Evolutionary conservation across 53 echinoderm and acorn worm genomes (phyloP).

Genomic region (Mesocentrotus franciscanus): DNA sequence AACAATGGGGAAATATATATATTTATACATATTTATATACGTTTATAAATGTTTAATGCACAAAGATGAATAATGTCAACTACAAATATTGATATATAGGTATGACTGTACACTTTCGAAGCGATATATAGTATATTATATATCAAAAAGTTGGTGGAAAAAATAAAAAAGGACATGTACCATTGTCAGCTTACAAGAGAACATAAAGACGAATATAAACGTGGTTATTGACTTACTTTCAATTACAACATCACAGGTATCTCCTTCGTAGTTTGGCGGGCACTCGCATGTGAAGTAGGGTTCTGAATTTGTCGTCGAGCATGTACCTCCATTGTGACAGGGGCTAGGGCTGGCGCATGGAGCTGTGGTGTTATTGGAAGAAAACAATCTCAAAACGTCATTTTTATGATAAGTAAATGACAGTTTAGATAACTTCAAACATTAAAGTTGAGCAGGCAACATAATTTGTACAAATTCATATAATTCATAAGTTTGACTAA

Average conservation of each 20-base stretch:
- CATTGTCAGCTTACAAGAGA: neutral
- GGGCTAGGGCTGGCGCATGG: slow-evolving; percentile 39
- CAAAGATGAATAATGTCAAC: neutral
- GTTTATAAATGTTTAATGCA: too few relatives aligned
- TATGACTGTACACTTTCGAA: neutral
- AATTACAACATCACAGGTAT: slow-evolving; percentile 47
- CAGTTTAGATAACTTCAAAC: neutral
- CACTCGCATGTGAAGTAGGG: slow-evolving; percentile 61
- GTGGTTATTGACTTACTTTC: slow-evolving; percentile 48
- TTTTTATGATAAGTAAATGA: neutral
- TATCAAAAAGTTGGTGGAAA: neutral
- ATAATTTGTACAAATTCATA: too few relatives aligned
- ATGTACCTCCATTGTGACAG: slow-evolving; percentile 63
- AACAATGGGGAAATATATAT: neutral
- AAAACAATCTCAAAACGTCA: neutral
- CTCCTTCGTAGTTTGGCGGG: slow-evolving; percentile 33
- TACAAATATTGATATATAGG: too few relatives aligned
- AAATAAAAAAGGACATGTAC: neutral
- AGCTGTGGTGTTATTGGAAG: neutral
- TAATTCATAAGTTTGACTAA: too few relatives aligned
- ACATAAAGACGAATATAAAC: neutral
- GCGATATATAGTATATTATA: neutral
- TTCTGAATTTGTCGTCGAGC: neutral
- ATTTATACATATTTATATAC: neutral
- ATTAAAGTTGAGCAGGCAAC: too few relatives aligned